Conservation (phyloP, 2,888 invertebrate genomes). For the Phrixothrix hirtus region DNA sequence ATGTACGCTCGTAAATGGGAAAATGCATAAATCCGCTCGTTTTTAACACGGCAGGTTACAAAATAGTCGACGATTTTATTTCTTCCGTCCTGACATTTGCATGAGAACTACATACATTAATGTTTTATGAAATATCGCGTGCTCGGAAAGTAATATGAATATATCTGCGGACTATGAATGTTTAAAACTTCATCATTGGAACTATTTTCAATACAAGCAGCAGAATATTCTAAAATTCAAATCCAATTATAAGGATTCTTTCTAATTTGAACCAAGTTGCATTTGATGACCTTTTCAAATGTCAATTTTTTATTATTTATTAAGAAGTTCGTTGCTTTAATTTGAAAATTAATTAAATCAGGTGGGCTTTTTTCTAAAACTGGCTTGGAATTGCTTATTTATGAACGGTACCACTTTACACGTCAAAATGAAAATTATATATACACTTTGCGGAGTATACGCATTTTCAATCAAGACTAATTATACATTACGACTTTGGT, state of each 20-base stretch:
- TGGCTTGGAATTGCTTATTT: too few species aligned
- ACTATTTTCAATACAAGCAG: slow-evolving; percentile 34
- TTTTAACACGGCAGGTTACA: too few species aligned
- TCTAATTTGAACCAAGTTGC: not conserved
- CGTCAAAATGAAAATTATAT: too few species aligned
- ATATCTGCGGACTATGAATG: slow-evolving; percentile 46
- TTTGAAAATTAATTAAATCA: not conserved
- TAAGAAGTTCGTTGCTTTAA: not conserved
- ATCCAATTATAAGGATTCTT: slow-evolving; percentile 30
- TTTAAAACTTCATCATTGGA: slow-evolving; percentile 45
- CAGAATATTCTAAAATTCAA: slow-evolving; percentile 33
- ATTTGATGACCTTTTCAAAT: not conserved
- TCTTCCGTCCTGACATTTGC: slow-evolving; percentile 45
- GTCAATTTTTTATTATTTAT: not conserved
- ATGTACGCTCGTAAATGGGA: too few species aligned
- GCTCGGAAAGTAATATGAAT: slow-evolving; percentile 46
- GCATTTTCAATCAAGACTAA: too few species aligned
- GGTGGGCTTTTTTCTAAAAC: too few species aligned
- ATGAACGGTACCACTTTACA: too few species aligned
- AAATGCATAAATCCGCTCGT: too few species aligned
- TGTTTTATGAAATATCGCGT: slow-evolving; percentile 48
- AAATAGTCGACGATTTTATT: not conserved
- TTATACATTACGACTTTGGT: too few species aligned
- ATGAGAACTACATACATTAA: slow-evolving; percentile 44
- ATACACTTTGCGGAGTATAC: too few species aligned